A percentile compares a stretch with the other conserved stretches of the same genome.
These are phyloP conservation scores for Kryptolebias ocellatus DNA, from an alignment of 2,797 vertebrate genomes.

Conservation along the genomic window DNA sequence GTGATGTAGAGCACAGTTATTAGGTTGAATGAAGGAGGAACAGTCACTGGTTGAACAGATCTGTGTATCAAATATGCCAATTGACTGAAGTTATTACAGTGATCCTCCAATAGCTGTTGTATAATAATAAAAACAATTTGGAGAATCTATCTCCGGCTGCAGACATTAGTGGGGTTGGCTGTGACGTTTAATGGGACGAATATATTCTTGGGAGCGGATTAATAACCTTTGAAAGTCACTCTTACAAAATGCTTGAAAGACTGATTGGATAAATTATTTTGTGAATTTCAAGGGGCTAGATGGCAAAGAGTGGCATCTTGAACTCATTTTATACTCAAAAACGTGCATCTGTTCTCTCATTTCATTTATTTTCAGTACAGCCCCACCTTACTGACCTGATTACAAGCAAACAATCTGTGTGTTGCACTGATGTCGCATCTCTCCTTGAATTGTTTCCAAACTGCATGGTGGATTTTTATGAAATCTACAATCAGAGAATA, in stretches of 20 bases:
- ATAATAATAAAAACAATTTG: slow-evolving; percentile 5
- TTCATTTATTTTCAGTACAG: background rate
- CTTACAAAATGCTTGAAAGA: background rate
- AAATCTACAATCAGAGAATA: slow-evolving; percentile 22
- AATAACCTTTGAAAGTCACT: background rate
- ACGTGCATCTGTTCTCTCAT: background rate
- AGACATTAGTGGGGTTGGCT: background rate
- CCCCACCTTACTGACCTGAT: slow-evolving; percentile 15
- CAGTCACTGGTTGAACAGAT: slow-evolving; percentile 23
- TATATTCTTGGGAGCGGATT: background rate
- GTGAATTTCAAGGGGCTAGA: background rate
- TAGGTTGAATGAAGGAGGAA: slow-evolving; percentile 20
- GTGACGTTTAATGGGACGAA: background rate
- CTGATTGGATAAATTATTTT: background rate
- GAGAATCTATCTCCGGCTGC: background rate
- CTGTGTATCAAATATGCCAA: slow-evolving; percentile 5
- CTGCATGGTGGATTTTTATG: slow-evolving; percentile 14
- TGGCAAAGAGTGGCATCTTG: background rate
- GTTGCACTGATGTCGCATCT: background rate
- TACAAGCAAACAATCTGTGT: slow-evolving; percentile 4
- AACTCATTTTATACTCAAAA: background rate
- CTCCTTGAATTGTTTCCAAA: background rate
- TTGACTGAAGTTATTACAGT: slow-evolving; percentile 3
- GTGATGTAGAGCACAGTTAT: slow-evolving; percentile 9
- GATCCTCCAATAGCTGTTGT: slow-evolving; percentile 6